Base-by-base conservation (phyloP, 2,113 vertebrate genomes). In the Bolborhynchus lineola region DNA sequence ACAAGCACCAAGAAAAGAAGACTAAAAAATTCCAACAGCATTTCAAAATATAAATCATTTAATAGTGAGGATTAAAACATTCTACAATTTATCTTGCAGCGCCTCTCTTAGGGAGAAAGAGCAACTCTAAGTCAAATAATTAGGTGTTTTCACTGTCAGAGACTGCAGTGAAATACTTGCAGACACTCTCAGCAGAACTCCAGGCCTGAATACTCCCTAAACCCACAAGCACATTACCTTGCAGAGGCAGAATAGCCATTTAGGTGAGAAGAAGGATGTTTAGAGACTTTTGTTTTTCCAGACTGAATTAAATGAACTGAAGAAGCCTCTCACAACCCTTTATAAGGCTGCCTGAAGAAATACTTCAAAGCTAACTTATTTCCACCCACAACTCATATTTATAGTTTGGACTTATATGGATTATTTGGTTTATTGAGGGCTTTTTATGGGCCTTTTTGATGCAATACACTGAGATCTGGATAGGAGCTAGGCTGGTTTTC, bases 81-180 rank as follows among this genome's bases (percentile, higher is more conserved):
- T 78, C 29, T 41, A 41, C 25, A 39, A 10, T 69, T 86, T 71
- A 49, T 35, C 57, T 47, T 62, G 29, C n/a, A 68, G 6, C n/a
- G 26, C 26, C 12, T 77, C 29, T 52, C 23, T 6, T n/a, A 7
- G 11, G 21, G 12, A 74, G 10, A 41, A 81, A 74, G 49, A 88
- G 6, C 28, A 62, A 10, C 79, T 59, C 17, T 92, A 94, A 88
- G 41, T 37, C 49, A 79, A 92, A 60, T 13, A 50, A 53, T 70
- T 26, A 53, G 7, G 35, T 35, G 8, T 91, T 67, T 64, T 64
- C 52, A 39, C 12, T n/a, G 1, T 1, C 19, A 28, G 28, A 82
- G 21, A 39, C 10, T 2, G 1, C 0, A 0, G 6, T 33, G 29
- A 92, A 70, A 41, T 46, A 33, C 20, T 62, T 78, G 28, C 9